phyloP scores from a whole-genome alignment of 2,888 invertebrate genomes.

The Drosophila lacicola region DNA sequence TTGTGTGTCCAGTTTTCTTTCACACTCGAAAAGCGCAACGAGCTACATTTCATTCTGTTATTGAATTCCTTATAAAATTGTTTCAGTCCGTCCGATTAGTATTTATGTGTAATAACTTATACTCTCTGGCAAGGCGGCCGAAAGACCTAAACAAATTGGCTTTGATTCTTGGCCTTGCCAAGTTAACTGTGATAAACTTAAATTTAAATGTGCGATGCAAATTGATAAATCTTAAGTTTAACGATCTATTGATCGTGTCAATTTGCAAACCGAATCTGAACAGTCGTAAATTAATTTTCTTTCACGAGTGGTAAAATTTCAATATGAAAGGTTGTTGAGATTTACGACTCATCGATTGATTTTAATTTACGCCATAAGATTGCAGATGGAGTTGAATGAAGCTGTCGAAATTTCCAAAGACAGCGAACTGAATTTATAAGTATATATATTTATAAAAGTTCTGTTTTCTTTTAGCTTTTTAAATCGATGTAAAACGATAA shows the following conservation, averaged over 20 bases:
- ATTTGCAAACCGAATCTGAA: constrained; percentile 36
- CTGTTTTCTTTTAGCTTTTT: background rate
- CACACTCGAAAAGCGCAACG: constrained; percentile 26
- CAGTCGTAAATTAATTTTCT: constrained; percentile 37
- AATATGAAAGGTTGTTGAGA: constrained; percentile 33
- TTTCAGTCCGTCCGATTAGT: constrained; percentile 2
- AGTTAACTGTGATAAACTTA: constrained; percentile 15
- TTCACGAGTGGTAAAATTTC: constrained; percentile 27
- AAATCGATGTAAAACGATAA: background rate
- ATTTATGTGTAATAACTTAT: constrained; percentile 44
- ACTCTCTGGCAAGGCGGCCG: constrained; percentile 14
- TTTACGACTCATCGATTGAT: constrained; percentile 29
- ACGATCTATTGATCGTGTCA: constrained; percentile 35
- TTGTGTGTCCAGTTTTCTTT: constrained; percentile 16
- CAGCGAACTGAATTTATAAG: background rate
- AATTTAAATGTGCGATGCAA: constrained; percentile 16
- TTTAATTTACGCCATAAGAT: constrained; percentile 14
- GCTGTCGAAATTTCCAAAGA: constrained; percentile 6
- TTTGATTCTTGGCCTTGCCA: constrained; percentile 15
- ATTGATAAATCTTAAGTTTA: constrained; percentile 37
- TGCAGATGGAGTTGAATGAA: constrained; percentile 6
- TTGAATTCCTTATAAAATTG: constrained; percentile 12
- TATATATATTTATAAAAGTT: background rate
- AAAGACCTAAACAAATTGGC: constrained; percentile 40
- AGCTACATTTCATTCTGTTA: constrained; percentile 3